A percentile compares a stretch with the other conserved stretches of the same genome.
phyloP scores from a whole-genome alignment of 2,888 invertebrate species.

The Cataglyphis cursor region DNA sequence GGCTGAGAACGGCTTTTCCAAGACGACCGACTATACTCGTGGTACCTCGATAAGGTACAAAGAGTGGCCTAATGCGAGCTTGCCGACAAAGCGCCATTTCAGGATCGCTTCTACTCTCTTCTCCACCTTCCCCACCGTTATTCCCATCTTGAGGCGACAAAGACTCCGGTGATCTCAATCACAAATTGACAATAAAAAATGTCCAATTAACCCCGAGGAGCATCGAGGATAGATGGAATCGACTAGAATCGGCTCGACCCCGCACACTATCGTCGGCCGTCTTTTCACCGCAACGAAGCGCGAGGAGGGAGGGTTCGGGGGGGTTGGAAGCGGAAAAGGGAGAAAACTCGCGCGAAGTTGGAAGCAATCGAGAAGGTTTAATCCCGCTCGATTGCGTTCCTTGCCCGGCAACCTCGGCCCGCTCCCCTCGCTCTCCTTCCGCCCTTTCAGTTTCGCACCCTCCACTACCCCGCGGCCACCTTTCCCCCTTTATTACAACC shows the following conservation, averaged over 20 bases:
- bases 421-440: constrained; percentile 74
- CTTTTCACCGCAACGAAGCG: constrained; percentile 73
- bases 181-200: constrained; percentile 86
- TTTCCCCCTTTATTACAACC: constrained; percentile 74
- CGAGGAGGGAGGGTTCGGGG: constrained; percentile 52
- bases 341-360: constrained; percentile 83
- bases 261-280: constrained; percentile 63
- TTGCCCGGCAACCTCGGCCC: constrained; percentile 79
- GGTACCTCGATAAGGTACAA: constrained; percentile 80
- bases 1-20: constrained; percentile 58
- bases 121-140: constrained; percentile 35
- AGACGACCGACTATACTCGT: constrained; percentile 65
- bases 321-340: constrained; percentile 55
- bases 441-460: constrained; percentile 73
- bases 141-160: constrained; percentile 76
- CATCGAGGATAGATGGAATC: constrained; percentile 74
- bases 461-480: constrained; percentile 73
- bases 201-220: constrained; percentile 84
- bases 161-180: constrained; percentile 83
- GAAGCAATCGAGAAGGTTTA: constrained; percentile 86
- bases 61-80: constrained; percentile 80
- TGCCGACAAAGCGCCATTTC: constrained; percentile 81
- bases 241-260: constrained; percentile 72
- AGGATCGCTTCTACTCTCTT: constrained; percentile 62
- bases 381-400: constrained; percentile 86